A percentile compares a stretch with the other conserved stretches of the same genome.
Evolutionary conservation across 2,797 vertebrate species (phyloP).

Genomic region (Coranthus polyacanthus): DNA sequence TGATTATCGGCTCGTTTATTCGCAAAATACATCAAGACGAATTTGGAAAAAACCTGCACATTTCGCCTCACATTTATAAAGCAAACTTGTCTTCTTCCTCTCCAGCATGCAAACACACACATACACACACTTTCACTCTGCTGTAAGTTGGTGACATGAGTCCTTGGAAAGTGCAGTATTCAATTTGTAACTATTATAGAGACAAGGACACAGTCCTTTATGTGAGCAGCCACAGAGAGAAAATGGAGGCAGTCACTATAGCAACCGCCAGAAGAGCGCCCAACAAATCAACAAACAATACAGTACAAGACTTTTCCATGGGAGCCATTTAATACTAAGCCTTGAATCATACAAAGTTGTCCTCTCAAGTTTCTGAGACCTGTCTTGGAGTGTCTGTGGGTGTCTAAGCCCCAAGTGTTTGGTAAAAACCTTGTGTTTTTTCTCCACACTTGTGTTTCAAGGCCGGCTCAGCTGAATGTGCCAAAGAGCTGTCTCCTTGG

Average conservation of each 20-base stretch:
- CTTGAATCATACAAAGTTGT: constrained; percentile 82
- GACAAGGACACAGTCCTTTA: constrained; percentile 85
- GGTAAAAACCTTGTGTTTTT: constrained; percentile 75
- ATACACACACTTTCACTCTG: constrained; percentile 62
- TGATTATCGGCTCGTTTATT: no score
- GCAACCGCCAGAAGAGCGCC: constrained; percentile 82
- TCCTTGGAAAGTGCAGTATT: constrained; percentile 86
- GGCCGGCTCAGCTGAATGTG: constrained; percentile 74
- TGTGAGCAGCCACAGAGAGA: constrained; percentile 83
- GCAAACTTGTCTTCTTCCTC: constrained; percentile 49
- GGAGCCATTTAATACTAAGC: constrained; percentile 77
- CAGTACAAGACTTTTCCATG: constrained; percentile 77
- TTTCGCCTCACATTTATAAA: constrained; percentile 47
- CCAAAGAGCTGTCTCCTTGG: constrained; percentile 81
- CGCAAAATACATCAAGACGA: constrained; percentile 14
- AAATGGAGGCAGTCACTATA: constrained; percentile 84
- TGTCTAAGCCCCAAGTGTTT: constrained; percentile 73
- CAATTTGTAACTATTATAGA: constrained; percentile 87
- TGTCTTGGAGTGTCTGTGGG: constrained; percentile 72
- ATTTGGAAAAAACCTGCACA: not conserved
- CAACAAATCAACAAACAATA: constrained; percentile 86
- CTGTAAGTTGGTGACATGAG: constrained; percentile 82
- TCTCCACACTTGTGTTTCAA: constrained; percentile 75
- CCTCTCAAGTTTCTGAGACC: constrained; percentile 76
- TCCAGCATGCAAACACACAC: constrained; percentile 36